Conservation (phyloP, 2,797 vertebrate species). For the Sebastes wilsoni region DNA sequence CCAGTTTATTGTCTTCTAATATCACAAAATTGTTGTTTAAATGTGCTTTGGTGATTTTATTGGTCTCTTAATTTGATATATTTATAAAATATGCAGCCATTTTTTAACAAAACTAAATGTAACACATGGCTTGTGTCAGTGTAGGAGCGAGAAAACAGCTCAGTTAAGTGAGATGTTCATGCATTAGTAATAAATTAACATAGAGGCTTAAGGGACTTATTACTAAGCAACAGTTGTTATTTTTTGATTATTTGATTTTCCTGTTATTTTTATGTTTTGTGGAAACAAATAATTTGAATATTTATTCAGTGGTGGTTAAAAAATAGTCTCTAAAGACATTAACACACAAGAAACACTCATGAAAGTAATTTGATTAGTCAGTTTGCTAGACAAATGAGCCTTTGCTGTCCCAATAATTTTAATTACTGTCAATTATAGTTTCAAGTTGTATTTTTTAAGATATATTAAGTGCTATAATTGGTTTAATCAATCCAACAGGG, state of each 20-base stretch:
- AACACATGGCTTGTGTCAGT: constrained; percentile 11
- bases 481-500: constrained; percentile 18
- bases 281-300: constrained; percentile 1
- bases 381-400: constrained; percentile 19
- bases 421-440: constrained; percentile 8
- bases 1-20: not conserved
- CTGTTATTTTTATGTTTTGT: constrained; percentile 1
- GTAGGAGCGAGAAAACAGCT: constrained; percentile 19
- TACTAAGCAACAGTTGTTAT: not conserved
- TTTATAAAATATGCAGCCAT: constrained; percentile 1
- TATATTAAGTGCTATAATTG: not conserved
- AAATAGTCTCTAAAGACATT: constrained; percentile 11
- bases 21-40: not conserved
- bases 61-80: not conserved
- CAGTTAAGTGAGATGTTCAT: not conserved
- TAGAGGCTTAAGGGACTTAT: constrained; percentile 13
- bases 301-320: not conserved
- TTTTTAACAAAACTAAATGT: constrained; percentile 9
- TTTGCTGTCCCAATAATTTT: constrained; percentile 3
- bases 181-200: not conserved
- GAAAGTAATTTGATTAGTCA: constrained; percentile 31
- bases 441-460: not conserved
- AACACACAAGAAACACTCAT: not conserved
- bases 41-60: not conserved
- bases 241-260: not conserved